Evolutionary conservation across 2,888 invertebrate species (phyloP).

Genomic region (Brenthis daphne): DNA sequence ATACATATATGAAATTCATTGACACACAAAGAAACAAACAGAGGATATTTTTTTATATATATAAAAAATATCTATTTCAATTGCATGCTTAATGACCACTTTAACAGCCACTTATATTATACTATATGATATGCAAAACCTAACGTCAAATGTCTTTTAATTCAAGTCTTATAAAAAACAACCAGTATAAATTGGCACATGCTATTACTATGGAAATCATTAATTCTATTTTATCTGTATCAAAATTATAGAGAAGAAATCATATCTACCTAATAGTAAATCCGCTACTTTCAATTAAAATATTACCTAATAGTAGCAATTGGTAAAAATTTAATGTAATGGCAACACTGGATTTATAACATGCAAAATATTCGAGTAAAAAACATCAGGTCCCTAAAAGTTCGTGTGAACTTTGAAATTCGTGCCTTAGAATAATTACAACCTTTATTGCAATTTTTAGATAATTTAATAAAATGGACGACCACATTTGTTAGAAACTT

Average conservation of each 20-base stretch:
- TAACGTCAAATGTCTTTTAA: slow-evolving; percentile 30
- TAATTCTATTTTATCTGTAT: not conserved
- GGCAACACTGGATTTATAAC: slow-evolving; percentile 27
- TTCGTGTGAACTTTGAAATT: slow-evolving; percentile 21
- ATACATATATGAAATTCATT: too few relatives aligned
- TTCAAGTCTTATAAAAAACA: slow-evolving; percentile 8
- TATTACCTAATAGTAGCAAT: too few relatives aligned
- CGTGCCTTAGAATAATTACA: slow-evolving; percentile 25
- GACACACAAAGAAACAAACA: not conserved
- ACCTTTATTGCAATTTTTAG: slow-evolving; percentile 15
- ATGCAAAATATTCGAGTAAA: slow-evolving; percentile 15
- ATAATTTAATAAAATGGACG: slow-evolving; percentile 12
- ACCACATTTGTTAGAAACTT: not conserved
- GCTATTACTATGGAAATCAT: slow-evolving; percentile 1
- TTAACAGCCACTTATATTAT: not conserved
- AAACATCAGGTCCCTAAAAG: slow-evolving; percentile 32
- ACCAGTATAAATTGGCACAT: slow-evolving; percentile 30
- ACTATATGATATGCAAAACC: slow-evolving; percentile 26
- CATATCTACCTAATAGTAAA: too few relatives aligned
- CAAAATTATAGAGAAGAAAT: not conserved
- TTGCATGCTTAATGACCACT: too few relatives aligned
- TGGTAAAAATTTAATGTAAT: slow-evolving; percentile 10
- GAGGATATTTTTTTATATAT: not conserved
- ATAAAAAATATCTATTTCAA: too few relatives aligned
- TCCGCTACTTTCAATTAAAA: too few relatives aligned